Evolutionary conservation across 2,888 invertebrate species (phyloP), one percentile per base, ranked within the genome.

Genomic region (Hofmannophila pseudospretella): DNA sequence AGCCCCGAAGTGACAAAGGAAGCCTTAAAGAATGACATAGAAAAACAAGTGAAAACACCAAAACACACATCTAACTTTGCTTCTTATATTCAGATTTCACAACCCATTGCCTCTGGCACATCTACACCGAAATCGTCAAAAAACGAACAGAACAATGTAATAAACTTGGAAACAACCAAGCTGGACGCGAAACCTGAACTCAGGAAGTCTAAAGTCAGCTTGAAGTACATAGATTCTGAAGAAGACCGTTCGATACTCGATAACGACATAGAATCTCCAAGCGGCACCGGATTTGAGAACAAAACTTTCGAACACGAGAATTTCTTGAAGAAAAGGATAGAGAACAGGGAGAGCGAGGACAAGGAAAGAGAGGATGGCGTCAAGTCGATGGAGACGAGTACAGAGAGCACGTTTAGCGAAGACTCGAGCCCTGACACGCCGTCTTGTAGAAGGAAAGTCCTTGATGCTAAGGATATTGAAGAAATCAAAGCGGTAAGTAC

Each of bases 61-160:
- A 88, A 87, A 58, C 88, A 88, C 34, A 88, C 89, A 3, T 89
- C 89, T 48, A 88, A 90, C 66, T 89, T 89, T 61, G 89, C 90
- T 39, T 90, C 90, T 36, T 90, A 89, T 60, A 90, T 90, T 54
- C 89, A 89, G 56, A 85, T 86, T 41, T 87, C 87, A 3, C 84
- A 86, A 51, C 86, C 87, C 0, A 63, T 86, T 41, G 79, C 85
- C 0, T 81, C 87, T 9, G 88, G 87, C 2, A 69, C 81, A 11
- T 11, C 30, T 4, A 67, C 66, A 9, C 59, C 70, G 27, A 81
- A 71, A 49, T 54, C 45, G 3, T 33, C 45, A 12, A 70, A 48
- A 14, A 48, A 46, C 23, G 70, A 72, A 39, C 41, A 55, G 7
- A 73, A 68, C 32, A 66, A 65, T 25, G 52, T 54, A 16, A 54